phyloP scores from a whole-genome alignment of 2,113 vertebrate species.

The Benitochromis conjunctus region DNA sequence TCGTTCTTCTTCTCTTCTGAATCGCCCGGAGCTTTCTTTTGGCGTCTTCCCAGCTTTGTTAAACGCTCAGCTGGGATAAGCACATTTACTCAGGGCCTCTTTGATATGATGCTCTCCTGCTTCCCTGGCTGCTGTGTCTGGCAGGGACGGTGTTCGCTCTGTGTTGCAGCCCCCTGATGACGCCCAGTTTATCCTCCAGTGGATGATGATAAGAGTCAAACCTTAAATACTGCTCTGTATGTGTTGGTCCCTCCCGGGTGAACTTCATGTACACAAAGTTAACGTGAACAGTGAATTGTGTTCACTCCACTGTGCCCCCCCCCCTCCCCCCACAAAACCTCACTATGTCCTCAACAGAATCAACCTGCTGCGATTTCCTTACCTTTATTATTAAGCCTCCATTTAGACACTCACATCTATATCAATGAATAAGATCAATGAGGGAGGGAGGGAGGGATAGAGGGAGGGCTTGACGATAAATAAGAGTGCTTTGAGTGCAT shows the following conservation, averaged over 20 bases:
- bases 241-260: background rate
- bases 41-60: background rate
- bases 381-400: background rate
- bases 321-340: rapidly evolving
- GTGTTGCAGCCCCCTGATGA: background rate
- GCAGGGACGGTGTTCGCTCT: background rate
- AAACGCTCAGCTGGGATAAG: background rate
- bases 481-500: slow-evolving; percentile 36
- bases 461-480: slow-evolving; percentile 11
- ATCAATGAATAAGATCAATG: slow-evolving; percentile 51
- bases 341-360: background rate
- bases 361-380: background rate
- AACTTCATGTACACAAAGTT: background rate
- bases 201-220: background rate
- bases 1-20: background rate
- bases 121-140: background rate
- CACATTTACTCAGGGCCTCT: background rate
- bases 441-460: slow-evolving; percentile 11
- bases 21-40: background rate
- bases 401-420: slow-evolving; percentile 33
- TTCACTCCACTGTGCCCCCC: too few species aligned
- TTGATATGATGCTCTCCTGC: background rate
- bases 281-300: background rate
- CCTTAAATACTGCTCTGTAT: background rate
- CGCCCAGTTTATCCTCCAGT: background rate